Evolutionary conservation across 2,113 vertebrate genomes (phyloP), one percentile per base, ranked within the genome.

Genomic region (Phoenicopterus ruber): DNA sequence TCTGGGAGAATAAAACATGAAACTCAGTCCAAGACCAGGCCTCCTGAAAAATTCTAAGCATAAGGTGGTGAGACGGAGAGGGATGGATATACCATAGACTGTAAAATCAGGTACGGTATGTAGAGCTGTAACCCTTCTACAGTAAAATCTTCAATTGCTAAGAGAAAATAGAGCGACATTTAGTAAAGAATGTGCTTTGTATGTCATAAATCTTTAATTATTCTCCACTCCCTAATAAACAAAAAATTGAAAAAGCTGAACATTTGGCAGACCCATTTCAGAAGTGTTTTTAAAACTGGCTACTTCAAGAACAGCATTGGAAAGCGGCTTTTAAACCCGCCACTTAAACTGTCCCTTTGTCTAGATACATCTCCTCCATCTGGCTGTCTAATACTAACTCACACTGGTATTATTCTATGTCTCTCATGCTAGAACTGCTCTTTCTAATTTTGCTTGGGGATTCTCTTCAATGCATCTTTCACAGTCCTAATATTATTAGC

Each of bases 1-100:
- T 92, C 82, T 86, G 86, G 90, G 61, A 94, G 47, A 82, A 90
- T 78, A 93, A 95, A 94, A 96, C 6, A 72, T 13, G 46, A 95
- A 96, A 90, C 50, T 22, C 28, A 73, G 50, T 83, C 71, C 73
- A 96, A 40, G 26, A 52, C 40, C 38, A 72, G 72, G 21, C 31
- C 67, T 88, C 70, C 65, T 74, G 32, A 90, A 57, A 69, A 55
- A 57, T 86, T 76, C 66, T 58, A 96, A 66, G 44, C 34, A 34
- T 36, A 79, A 86, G 28, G 46, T 54, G 74, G 26, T 24, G 46
- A 82, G 66, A 69, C 22, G 58, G 21, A 88, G 52, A 54, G 31
- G 31, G 52, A 80, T 55, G 59, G 24, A 89, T 86, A 71, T 12
- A 76, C 57, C 54, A 88, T 1, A 92, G 29, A 59, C 76, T 42